phyloP scores from a whole-genome alignment of 2,113 vertebrate genomes.

The Dinomys branickii region DNA sequence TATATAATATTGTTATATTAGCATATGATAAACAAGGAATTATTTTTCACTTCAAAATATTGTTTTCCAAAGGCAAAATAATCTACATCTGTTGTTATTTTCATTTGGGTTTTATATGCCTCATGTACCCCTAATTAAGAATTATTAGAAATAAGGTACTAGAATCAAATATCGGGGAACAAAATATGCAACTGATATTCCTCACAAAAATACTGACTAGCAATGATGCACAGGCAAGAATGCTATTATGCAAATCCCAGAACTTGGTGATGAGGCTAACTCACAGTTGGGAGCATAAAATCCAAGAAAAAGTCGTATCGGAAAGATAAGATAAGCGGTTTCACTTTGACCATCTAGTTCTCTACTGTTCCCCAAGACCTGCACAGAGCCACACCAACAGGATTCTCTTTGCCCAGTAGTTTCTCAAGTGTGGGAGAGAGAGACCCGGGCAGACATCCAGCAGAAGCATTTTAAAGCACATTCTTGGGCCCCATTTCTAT shows the following conservation, averaged over 20 bases:
- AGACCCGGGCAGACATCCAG: neutral
- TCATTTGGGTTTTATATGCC: neutral
- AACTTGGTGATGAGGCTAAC: neutral
- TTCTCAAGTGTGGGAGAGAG: neutral
- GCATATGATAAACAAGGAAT: slow-evolving; percentile 30
- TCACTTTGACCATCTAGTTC: neutral
- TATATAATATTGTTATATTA: neutral
- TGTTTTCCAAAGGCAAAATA: slow-evolving; percentile 51
- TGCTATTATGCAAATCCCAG: neutral
- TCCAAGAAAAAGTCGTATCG: neutral
- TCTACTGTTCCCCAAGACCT: no score
- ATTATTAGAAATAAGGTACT: neutral
- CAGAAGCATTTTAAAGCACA: neutral
- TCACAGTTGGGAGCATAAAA: neutral
- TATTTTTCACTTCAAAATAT: slow-evolving; percentile 42
- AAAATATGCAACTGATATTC: neutral
- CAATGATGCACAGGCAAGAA: neutral
- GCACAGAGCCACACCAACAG: neutral
- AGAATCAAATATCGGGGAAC: neutral
- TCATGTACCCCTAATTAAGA: slow-evolving; percentile 24
- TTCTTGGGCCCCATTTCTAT: neutral
- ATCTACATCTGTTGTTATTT: slow-evolving; percentile 21
- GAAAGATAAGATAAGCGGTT: neutral
- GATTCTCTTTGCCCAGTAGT: neutral
- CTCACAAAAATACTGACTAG: neutral